Base-by-base conservation (phyloP, 2,888 invertebrate genomes). In the Plagodis pulveraria region DNA sequence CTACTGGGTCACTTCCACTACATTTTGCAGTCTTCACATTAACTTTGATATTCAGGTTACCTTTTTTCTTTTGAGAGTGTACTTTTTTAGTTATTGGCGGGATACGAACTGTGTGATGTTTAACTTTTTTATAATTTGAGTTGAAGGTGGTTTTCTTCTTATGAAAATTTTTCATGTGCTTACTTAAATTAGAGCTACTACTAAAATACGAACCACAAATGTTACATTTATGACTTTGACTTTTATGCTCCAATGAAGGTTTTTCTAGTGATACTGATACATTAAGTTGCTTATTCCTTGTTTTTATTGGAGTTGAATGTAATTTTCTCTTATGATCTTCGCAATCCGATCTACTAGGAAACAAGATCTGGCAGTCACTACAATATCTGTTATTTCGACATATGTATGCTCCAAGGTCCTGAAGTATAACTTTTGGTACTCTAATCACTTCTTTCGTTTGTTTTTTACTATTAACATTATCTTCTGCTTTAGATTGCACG, bases 341-440 rank as follows among this genome's bases (percentile, higher is more conserved):
- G 41, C 74, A 70, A 34, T 55, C 55, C 5, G 56, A 35, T 56
- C 55, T 65, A 50, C 71, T 72, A 41, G 84, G 74, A 74, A 88
- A 90, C 35, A 88, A 72, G 65, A 78, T 87, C n/a, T 62, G 63
- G 70, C 89, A 90, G 33, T 62, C 46, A 56, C 71, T 66, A 70
- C 89, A 90, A 70, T 78, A 90, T 59, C 76, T 76, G n/a, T 67
- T 71, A 68, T 80, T 81, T 38, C 56, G 73, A 43, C 71, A 65
- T 58, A 89, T 76, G 64, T 77, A 81, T 10, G 63, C 52, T 34
- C 69, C 70, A 44, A 86, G 58, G 67, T 87, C 78, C 62, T 76
- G 66, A 47, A 89, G 59, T 22, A 58, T 40, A 47, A 87, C 62
- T 58, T 70, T 80, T 10, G 76, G 67, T 38, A 70, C 60, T 62